A percentile compares a stretch with the other conserved stretches of the same genome.
Evolutionary conservation across 2,888 invertebrate species (phyloP).

Genomic region (Dioctria rufipes): DNA sequence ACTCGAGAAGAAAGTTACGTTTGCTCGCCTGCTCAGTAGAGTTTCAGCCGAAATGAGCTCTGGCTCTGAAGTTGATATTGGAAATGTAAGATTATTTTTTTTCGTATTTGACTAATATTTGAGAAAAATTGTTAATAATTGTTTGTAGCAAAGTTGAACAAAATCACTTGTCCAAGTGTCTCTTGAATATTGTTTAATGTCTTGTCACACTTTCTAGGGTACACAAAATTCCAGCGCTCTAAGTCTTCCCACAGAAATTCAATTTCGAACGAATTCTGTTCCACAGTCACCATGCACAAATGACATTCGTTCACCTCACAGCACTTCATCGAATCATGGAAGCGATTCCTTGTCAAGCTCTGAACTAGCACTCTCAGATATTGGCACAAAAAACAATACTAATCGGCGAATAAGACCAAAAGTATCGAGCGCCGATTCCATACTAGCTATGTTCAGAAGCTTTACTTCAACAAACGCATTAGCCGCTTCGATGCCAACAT

Average conservation of each 20-base stretch:
- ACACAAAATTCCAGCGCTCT: constrained; percentile 66
- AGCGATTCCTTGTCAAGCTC: constrained; percentile 84
- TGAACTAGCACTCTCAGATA: constrained; percentile 77
- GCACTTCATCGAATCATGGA: constrained; percentile 83
- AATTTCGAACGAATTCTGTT: constrained; percentile 70
- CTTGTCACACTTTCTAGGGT: constrained; percentile 60
- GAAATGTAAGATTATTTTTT: constrained; percentile 68
- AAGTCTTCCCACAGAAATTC: constrained; percentile 67
- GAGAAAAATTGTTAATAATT: background rate
- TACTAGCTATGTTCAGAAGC: constrained; percentile 84
- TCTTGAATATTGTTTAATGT: constrained; percentile 4
- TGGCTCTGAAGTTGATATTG: constrained; percentile 79
- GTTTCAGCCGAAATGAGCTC: constrained; percentile 86
- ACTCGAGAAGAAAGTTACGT: constrained; percentile 84
- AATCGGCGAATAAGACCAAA: constrained; percentile 70
- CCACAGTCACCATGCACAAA: constrained; percentile 79
- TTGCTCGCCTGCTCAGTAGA: constrained; percentile 81
- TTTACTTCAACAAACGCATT: constrained; percentile 79
- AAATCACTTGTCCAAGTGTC: constrained; percentile 67
- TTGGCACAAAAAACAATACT: constrained; percentile 73
- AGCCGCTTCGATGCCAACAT: constrained; percentile 66
- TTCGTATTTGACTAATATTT: background rate
- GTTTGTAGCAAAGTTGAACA: constrained; percentile 64
- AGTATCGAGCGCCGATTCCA: constrained; percentile 85
- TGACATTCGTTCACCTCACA: constrained; percentile 77